Percentiles rank a stretch among this genome's conserved stretches.
Conservation (phyloP, 2,888 invertebrate species). For the Hoplodrina blanda region DNA sequence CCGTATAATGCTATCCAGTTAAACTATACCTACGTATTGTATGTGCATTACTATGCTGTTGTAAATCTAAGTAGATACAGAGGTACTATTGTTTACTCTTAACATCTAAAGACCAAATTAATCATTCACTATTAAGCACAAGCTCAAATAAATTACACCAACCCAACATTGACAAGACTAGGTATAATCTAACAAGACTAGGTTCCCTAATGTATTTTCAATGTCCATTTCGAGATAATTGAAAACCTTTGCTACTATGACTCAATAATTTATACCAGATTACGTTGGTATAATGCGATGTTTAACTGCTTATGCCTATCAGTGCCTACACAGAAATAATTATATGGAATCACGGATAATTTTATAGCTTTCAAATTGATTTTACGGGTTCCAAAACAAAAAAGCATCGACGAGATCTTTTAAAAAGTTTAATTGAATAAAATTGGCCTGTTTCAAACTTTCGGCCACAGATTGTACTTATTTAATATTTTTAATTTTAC, state of each 20-base stretch:
- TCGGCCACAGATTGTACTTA: slow-evolving; percentile 4
- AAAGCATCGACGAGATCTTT: not conserved
- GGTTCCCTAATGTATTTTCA: slow-evolving; percentile 55
- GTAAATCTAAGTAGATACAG: not conserved
- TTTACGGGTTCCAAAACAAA: slow-evolving; percentile 15
- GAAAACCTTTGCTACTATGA: slow-evolving; percentile 40
- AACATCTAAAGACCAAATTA: slow-evolving; percentile 5
- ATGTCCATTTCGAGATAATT: slow-evolving; percentile 55
- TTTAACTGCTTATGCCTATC: slow-evolving; percentile 26
- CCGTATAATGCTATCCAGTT: too few relatives aligned
- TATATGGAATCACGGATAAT: slow-evolving; percentile 33
- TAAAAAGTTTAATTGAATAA: slow-evolving; percentile 10
- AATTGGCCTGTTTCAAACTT: slow-evolving; percentile 16
- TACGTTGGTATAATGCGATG: slow-evolving; percentile 17
- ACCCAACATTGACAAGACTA: slow-evolving; percentile 33
- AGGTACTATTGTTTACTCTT: not conserved
- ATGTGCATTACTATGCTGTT: not conserved
- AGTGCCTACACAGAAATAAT: slow-evolving; percentile 28
- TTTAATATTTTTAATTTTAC: not conserved
- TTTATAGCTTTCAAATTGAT: slow-evolving; percentile 51
- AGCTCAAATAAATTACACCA: slow-evolving; percentile 26
- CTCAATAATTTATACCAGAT: slow-evolving; percentile 43
- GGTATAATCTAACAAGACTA: slow-evolving; percentile 37
- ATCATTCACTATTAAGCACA: not conserved
- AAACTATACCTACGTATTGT: too few relatives aligned